Conservation (phyloP, 2,113 vertebrate species). For the Ophthalmolycus amberensis region DNA sequence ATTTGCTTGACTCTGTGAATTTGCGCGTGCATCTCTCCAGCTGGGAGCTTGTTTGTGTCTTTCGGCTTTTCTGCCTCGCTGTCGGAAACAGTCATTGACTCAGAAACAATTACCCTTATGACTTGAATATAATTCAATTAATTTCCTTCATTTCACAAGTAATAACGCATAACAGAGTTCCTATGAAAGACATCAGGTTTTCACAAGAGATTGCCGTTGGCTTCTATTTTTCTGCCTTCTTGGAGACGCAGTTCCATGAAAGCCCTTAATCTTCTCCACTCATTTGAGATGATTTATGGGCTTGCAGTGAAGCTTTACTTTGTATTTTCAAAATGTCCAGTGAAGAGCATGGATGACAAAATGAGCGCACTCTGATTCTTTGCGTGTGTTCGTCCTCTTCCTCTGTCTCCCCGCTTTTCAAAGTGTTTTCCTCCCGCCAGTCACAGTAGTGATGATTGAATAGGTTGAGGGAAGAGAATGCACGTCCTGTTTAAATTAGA, state of each 20-base stretch:
- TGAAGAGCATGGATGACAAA: slow-evolving; percentile 41
- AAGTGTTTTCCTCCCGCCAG: slow-evolving; percentile 44
- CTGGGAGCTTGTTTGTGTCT: slow-evolving; percentile 79
- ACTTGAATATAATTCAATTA: slow-evolving; percentile 85
- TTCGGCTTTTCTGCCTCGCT: slow-evolving; percentile 70
- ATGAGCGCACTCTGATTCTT: slow-evolving; percentile 20
- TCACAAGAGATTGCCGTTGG: slow-evolving; percentile 39
- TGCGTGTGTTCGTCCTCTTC: slow-evolving; percentile 2
- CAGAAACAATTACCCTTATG: slow-evolving; percentile 85
- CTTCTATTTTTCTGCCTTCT: slow-evolving; percentile 50
- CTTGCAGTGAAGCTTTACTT: slow-evolving; percentile 44
- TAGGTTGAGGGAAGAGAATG: slow-evolving; percentile 28
- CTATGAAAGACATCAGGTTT: slow-evolving; percentile 51
- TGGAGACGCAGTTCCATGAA: slow-evolving; percentile 38
- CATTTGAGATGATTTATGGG: slow-evolving; percentile 70
- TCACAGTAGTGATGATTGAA: slow-evolving; percentile 57
- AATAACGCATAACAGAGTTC: slow-evolving; percentile 78
- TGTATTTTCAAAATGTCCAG: slow-evolving; percentile 65
- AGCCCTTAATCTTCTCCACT: slow-evolving; percentile 66
- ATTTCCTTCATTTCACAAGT: slow-evolving; percentile 83
- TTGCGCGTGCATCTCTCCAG: slow-evolving; percentile 67
- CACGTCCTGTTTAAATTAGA: slow-evolving; percentile 54
- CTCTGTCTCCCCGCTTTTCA: neutral
- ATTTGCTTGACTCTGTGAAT: slow-evolving; percentile 66
- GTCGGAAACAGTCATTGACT: slow-evolving; percentile 79